A percentile compares a stretch with the other conserved stretches of the same genome.
Evolutionary conservation across 2,797 vertebrate genomes (phyloP).

Genomic region (Austrolebias charrua): DNA sequence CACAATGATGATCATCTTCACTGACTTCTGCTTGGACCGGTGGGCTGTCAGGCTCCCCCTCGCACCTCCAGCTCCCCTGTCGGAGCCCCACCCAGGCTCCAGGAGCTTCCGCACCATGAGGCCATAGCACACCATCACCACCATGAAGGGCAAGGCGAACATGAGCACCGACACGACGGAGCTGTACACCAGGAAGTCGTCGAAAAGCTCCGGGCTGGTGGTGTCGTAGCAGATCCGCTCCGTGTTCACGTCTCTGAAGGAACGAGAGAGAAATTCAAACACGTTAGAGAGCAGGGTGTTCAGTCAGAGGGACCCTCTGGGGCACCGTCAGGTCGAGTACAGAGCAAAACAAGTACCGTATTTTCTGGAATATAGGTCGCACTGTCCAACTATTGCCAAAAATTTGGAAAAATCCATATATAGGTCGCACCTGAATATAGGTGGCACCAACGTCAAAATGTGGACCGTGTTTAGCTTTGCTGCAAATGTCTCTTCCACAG

Average conservation of each 20-base stretch:
- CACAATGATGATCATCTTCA: constrained; percentile 94
- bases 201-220: constrained; percentile 85
- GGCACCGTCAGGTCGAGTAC: too few relatives aligned
- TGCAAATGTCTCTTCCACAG: too few relatives aligned
- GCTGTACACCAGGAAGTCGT: constrained; percentile 89
- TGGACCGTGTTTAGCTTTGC: too few relatives aligned
- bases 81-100: constrained; percentile 66
- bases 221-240: constrained; percentile 89
- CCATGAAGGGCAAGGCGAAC: constrained; percentile 87
- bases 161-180: constrained; percentile 86
- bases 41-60: constrained; percentile 71
- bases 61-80: neutral
- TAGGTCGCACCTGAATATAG: too few relatives aligned
- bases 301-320: too few relatives aligned
- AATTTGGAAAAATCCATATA: too few relatives aligned
- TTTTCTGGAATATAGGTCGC: too few relatives aligned
- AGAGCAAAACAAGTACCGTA: too few relatives aligned
- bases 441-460: too few relatives aligned
- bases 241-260: constrained; percentile 41
- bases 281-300: neutral
- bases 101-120: constrained; percentile 89
- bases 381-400: too few relatives aligned
- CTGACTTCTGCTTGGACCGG: constrained; percentile 88
- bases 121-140: constrained; percentile 88
- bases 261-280: neutral